phyloP scores from a whole-genome alignment of 2,113 vertebrate genomes.

The Agelaius phoeniceus region DNA sequence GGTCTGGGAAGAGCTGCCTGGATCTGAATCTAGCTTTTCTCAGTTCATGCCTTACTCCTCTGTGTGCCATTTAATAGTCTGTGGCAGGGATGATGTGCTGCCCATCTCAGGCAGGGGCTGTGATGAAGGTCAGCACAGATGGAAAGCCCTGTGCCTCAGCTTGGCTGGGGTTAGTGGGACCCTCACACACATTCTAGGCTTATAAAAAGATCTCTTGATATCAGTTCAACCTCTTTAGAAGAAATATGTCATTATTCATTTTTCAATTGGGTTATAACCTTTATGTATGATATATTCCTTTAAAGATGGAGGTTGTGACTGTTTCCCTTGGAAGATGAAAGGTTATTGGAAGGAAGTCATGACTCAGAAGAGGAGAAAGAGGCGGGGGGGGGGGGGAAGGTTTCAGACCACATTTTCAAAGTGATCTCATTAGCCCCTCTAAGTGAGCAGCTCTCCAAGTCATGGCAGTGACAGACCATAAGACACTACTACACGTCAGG shows the following conservation, averaged over 20 bases:
- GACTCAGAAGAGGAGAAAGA: background rate
- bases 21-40: background rate
- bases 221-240: background rate
- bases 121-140: background rate
- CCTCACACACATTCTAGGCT: background rate
- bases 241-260: background rate
- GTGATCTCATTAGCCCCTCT: background rate
- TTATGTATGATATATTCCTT: background rate
- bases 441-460: background rate
- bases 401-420: background rate
- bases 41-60: background rate
- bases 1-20: background rate
- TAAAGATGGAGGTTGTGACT: constrained; percentile 2
- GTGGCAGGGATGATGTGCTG: background rate
- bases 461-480: background rate
- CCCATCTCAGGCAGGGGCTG: background rate
- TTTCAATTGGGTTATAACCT: background rate
- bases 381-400: background rate
- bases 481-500: background rate
- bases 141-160: background rate
- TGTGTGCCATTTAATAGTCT: background rate
- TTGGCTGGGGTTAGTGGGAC: background rate
- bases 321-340: constrained; percentile 33
- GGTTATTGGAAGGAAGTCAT: constrained; percentile 15
- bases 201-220: background rate